Conservation (phyloP, 2,113 vertebrate genomes). For the Sebastes schlegelii region DNA sequence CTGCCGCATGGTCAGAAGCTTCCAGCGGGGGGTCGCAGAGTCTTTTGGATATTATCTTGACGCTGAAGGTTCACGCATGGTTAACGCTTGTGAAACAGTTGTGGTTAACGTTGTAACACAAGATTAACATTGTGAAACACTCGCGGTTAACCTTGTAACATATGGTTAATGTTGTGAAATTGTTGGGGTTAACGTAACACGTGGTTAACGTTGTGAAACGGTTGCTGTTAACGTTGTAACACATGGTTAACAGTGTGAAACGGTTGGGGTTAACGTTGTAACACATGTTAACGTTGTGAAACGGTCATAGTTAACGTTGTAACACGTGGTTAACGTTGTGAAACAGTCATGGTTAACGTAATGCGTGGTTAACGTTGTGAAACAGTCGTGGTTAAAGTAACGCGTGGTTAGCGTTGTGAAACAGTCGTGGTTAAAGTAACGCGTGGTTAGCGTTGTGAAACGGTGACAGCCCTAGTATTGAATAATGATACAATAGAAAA, state of each 20-base stretch:
- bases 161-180: too few relatives aligned
- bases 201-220: too few relatives aligned
- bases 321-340: too few relatives aligned
- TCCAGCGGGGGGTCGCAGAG: background rate
- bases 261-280: too few relatives aligned
- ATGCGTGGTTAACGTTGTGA: background rate
- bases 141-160: too few relatives aligned
- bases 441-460: background rate
- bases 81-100: background rate
- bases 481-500: background rate
- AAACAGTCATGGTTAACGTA: too few relatives aligned
- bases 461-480: background rate
- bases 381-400: background rate
- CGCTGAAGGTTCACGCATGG: background rate
- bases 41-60: background rate
- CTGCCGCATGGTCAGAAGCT: background rate
- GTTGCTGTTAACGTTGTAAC: too few relatives aligned
- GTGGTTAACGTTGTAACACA: background rate
- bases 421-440: background rate
- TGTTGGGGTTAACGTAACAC: too few relatives aligned
- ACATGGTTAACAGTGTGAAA: too few relatives aligned
- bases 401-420: background rate
- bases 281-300: too few relatives aligned
- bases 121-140: too few relatives aligned
- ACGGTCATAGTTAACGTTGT: too few relatives aligned